A percentile compares a stretch with the other conserved stretches of the same genome.
Evolutionary conservation across 92 coral and sea anemone species (phyloP).

Genomic region (Galaxea fascicularis): DNA sequence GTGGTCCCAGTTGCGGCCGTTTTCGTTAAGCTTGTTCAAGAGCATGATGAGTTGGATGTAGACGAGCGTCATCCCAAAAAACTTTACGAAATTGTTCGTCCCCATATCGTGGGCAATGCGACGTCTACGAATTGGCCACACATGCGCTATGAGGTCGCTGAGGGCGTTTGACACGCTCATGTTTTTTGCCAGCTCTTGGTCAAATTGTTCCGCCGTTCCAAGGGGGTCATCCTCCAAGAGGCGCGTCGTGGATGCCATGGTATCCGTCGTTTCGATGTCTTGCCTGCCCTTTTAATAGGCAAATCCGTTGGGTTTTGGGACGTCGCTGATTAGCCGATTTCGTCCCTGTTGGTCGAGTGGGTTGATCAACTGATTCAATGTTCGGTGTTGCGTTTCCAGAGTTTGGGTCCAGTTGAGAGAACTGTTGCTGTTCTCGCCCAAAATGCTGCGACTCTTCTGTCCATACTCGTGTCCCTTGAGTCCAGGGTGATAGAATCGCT

Average conservation of each 20-base stretch:
- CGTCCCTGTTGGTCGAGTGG: conserved; percentile 2
- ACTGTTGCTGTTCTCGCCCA: conserved; percentile 20
- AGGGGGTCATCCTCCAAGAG: not conserved
- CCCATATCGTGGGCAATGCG: conserved; percentile 17
- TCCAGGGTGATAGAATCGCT: conserved; percentile 11
- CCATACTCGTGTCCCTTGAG: not conserved
- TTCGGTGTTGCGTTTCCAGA: not conserved
- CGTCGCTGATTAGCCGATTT: not conserved
- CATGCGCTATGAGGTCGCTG: not conserved
- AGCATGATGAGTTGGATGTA: conserved; percentile 5
- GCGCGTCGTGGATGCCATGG: not conserved
- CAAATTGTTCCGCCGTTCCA: not conserved
- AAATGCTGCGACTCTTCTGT: conserved; percentile 2
- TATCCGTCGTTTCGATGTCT: not conserved
- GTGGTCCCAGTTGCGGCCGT: conserved; percentile 25
- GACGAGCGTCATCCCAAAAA: not conserved
- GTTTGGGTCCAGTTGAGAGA: conserved; percentile 2
- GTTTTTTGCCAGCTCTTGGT: not conserved
- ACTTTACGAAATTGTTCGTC: not conserved
- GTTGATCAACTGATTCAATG: not conserved
- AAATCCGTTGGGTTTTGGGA: not conserved
- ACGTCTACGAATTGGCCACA: conserved; percentile 10
- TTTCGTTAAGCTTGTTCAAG: not conserved
- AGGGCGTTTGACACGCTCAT: not conserved
- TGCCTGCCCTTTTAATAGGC: not conserved